Conservation (phyloP, 2,113 vertebrate species). For the Dunckerocampus dactyliophorus region DNA sequence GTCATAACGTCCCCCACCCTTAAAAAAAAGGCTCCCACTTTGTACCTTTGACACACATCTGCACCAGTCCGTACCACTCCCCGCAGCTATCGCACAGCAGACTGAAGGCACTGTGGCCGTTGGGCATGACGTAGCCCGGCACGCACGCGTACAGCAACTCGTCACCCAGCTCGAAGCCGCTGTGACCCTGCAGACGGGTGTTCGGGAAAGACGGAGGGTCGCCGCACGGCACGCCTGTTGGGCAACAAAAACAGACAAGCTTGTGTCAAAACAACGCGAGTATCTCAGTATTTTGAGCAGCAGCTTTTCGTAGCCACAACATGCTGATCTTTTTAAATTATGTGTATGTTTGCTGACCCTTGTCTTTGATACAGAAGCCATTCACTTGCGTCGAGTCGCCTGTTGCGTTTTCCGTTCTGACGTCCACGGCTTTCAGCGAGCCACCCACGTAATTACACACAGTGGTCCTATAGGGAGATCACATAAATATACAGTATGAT, state of each 20-base stretch:
- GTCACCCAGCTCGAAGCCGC: conserved; percentile 84
- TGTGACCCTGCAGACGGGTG: conserved; percentile 79
- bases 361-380: conserved; percentile 87
- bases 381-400: conserved; percentile 65
- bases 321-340: too few species aligned
- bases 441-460: conserved; percentile 78
- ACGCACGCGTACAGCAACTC: conserved; percentile 86
- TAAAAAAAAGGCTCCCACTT: background rate
- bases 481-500: background rate
- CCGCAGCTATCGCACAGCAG: conserved; percentile 91
- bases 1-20: conserved; percentile 11
- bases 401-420: conserved; percentile 78
- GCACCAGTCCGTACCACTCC: conserved; percentile 90
- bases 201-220: conserved; percentile 88
- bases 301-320: background rate
- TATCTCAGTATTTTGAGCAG: background rate
- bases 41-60: conserved; percentile 88
- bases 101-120: conserved; percentile 78
- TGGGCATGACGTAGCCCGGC: conserved; percentile 75
- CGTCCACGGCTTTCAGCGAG: conserved; percentile 76
- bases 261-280: too few species aligned
- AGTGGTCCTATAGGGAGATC: conserved; percentile 75
- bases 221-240: conserved; percentile 82
- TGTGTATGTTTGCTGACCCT: conserved; percentile 69
- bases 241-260: conserved; percentile 12